Evolutionary conservation across 2,113 vertebrate genomes (phyloP).

Genomic region (Dunckerocampus dactyliophorus): DNA sequence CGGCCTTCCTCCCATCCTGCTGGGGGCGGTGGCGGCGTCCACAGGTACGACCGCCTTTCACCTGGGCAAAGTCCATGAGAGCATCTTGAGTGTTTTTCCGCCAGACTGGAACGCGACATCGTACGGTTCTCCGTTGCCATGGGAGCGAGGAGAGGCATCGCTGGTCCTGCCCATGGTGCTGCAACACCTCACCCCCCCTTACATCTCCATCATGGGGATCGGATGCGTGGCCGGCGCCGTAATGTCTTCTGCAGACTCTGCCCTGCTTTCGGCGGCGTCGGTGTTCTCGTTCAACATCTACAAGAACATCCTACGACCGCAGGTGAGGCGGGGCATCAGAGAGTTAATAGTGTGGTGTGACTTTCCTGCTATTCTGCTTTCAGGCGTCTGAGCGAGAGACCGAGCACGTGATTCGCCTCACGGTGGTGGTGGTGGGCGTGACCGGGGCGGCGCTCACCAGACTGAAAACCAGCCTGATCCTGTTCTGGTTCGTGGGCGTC

Average conservation of each 20-base stretch:
- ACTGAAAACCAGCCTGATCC: slow-evolving; percentile 54
- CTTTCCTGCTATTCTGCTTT: background rate
- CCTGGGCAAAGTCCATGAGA: background rate
- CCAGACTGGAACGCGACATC: slow-evolving; percentile 49
- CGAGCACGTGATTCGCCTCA: slow-evolving; percentile 62
- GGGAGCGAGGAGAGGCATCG: slow-evolving; percentile 23
- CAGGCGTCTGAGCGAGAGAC: slow-evolving; percentile 71
- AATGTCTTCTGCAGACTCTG: slow-evolving; percentile 55
- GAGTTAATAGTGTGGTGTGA: background rate
- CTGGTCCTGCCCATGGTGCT: slow-evolving; percentile 33
- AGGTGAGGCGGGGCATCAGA: background rate
- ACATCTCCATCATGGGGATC: slow-evolving; percentile 32
- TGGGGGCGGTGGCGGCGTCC: slow-evolving; percentile 69
- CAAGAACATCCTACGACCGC: slow-evolving; percentile 45
- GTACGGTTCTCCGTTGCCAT: slow-evolving; percentile 29
- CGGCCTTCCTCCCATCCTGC: slow-evolving; percentile 67
- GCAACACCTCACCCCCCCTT: background rate
- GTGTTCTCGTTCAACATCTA: slow-evolving; percentile 43
- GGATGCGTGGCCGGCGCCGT: slow-evolving; percentile 51
- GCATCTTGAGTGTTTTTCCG: background rate
- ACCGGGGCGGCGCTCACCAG: slow-evolving; percentile 41
- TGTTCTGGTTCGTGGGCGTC: slow-evolving; percentile 63
- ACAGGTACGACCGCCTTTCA: slow-evolving; percentile 58
- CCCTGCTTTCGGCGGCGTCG: slow-evolving; percentile 50
- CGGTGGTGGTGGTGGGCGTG: slow-evolving; percentile 4